Evolutionary conservation across 2,113 vertebrate genomes (phyloP).

Genomic region (Bostrychus sinensis): DNA sequence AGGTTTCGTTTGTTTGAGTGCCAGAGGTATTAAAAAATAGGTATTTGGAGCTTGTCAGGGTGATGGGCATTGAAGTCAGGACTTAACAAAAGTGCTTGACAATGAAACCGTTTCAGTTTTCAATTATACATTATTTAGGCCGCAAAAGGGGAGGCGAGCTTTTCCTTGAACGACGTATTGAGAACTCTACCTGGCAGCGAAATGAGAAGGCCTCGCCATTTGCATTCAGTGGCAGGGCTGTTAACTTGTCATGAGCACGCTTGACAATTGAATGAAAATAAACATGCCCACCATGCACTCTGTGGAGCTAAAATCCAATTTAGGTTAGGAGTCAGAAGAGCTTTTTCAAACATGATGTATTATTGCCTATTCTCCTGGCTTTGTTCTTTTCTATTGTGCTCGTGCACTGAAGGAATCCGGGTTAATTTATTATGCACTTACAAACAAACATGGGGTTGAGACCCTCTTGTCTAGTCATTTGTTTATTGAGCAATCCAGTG

Average conservation of each 20-base stretch:
- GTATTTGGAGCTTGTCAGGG: conserved; percentile 54
- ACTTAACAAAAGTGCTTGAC: conserved; percentile 53
- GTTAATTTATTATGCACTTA: conserved; percentile 39
- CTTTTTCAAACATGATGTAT: conserved; percentile 55
- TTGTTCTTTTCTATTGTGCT: conserved; percentile 27
- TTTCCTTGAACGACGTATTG: conserved; percentile 58
- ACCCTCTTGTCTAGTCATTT: conserved; percentile 6
- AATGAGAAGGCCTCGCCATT: conserved; percentile 61
- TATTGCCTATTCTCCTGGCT: conserved; percentile 37
- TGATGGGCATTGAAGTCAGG: conserved; percentile 52
- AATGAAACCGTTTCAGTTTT: conserved; percentile 60
- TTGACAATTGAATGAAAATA: conserved; percentile 69
- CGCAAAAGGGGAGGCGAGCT: conserved; percentile 38
- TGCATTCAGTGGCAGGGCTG: conserved; percentile 60
- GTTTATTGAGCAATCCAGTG: conserved; percentile 1
- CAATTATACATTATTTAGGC: conserved; percentile 61
- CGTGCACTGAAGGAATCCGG: conserved; percentile 18
- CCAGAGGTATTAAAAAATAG: conserved; percentile 46
- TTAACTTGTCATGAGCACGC: conserved; percentile 70
- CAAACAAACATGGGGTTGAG: conserved; percentile 34
- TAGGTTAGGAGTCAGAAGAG: conserved; percentile 46
- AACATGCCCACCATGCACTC: conserved; percentile 59
- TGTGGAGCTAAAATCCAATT: conserved; percentile 61
- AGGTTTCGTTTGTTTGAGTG: conserved; percentile 32
- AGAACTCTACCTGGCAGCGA: conserved; percentile 66